Evolutionary conservation across 2,797 vertebrate species (phyloP).

Genomic region (Hydrophis major): DNA sequence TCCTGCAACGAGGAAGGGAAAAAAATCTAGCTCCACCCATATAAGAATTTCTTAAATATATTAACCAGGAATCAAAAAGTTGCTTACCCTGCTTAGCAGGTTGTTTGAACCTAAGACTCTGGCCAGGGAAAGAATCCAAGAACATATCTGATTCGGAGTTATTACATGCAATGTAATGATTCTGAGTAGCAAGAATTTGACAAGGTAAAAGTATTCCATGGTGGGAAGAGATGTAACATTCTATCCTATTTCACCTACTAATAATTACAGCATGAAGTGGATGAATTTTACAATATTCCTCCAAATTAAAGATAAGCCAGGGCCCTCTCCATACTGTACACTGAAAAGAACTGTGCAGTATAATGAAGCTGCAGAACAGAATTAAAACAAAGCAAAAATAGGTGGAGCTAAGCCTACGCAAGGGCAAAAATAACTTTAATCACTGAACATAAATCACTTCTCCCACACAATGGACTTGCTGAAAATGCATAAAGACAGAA

Average conservation of each 20-base stretch:
- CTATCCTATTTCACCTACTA: neutral
- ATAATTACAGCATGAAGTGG: neutral
- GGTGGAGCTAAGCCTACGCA: conserved; percentile 13
- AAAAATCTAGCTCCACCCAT: neutral
- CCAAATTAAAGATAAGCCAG: neutral
- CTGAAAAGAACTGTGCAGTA: neutral
- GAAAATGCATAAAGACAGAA: neutral
- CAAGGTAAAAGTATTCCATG: neutral
- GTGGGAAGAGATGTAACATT: neutral
- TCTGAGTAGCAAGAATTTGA: neutral
- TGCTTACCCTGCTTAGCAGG: neutral
- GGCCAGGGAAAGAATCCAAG: neutral
- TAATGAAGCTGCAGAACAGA: neutral
- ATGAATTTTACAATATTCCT: neutral
- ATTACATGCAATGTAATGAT: neutral
- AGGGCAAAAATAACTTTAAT: conserved; percentile 24
- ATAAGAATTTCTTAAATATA: neutral
- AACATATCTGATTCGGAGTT: neutral
- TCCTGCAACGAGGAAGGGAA: neutral
- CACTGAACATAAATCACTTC: conserved; percentile 17
- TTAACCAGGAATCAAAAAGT: neutral
- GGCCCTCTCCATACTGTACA: too few relatives aligned
- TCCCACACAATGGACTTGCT: conserved; percentile 7
- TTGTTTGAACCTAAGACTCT: neutral
- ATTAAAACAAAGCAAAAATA: neutral